A percentile compares a stretch with the other conserved stretches of the same genome.
phyloP scores from a whole-genome alignment of 35 echinoderm and acorn worm genomes.

The Lytechinus variegatus region DNA sequence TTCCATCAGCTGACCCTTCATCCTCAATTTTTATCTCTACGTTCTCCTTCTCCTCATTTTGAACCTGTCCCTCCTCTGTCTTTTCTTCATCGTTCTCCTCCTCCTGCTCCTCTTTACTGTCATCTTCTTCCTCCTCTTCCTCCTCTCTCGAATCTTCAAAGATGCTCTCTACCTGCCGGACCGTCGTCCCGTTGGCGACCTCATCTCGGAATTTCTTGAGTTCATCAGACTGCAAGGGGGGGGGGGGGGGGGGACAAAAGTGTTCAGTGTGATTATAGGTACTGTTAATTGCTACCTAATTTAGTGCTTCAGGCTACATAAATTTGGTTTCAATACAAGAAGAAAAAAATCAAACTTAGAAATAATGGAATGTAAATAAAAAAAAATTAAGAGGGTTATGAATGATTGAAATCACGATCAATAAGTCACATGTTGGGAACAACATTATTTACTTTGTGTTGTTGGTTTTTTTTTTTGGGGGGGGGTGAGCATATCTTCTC shows the following conservation, averaged over 20 bases:
- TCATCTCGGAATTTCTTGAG: conserved; percentile 36
- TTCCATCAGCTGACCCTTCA: background rate
- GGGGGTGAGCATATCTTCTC: too few species aligned
- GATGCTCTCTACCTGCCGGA: conserved; percentile 15
- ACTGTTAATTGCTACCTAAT: too few species aligned
- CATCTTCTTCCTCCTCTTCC: background rate
- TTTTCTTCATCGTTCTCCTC: conserved; percentile 36
- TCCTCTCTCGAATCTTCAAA: background rate
- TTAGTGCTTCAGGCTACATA: too few species aligned
- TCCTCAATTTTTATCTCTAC: background rate
- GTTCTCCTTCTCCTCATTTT: background rate
- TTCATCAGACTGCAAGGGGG: conserved; percentile 32
- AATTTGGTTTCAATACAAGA: too few species aligned
- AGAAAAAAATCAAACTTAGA: too few species aligned
- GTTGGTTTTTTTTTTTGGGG: too few species aligned
- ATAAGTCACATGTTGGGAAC: too few species aligned
- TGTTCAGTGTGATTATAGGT: too few species aligned
- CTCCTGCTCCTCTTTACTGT: background rate
- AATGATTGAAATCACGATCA: too few species aligned
- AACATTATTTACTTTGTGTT: too few species aligned
- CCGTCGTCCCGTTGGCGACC: conserved; percentile 23
- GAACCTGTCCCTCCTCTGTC: background rate
- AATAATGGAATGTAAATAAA: too few species aligned
- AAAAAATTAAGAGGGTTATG: too few species aligned
- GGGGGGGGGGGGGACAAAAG: background rate